Evolutionary conservation across 2,113 vertebrate genomes (phyloP).

Genomic region (Triplophysa dalaica): DNA sequence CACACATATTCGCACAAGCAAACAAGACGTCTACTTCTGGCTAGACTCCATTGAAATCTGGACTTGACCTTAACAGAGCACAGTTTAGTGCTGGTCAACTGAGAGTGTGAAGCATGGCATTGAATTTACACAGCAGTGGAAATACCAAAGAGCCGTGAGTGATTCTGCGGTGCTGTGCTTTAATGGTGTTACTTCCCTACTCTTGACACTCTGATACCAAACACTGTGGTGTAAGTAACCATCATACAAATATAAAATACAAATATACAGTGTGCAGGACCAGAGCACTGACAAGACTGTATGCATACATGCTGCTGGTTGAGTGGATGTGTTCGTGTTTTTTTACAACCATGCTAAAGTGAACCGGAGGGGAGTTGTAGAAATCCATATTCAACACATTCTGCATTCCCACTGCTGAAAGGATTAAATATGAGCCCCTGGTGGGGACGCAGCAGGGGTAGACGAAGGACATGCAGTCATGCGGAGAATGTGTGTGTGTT

Average conservation of each 20-base stretch:
- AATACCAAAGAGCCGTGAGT: neutral
- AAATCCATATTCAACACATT: slow-evolving; percentile 37
- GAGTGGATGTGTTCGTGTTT: slow-evolving; percentile 22
- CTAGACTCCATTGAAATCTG: slow-evolving; percentile 24
- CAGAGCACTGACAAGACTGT: neutral
- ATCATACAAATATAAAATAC: neutral
- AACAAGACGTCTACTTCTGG: neutral
- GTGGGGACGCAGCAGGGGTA: slow-evolving; percentile 26
- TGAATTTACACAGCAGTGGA: slow-evolving; percentile 3
- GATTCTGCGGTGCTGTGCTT: neutral
- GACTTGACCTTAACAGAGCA: slow-evolving; percentile 24
- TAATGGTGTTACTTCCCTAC: neutral
- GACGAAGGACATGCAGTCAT: slow-evolving; percentile 31
- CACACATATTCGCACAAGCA: neutral
- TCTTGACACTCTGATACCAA: neutral
- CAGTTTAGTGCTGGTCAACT: slow-evolving; percentile 6
- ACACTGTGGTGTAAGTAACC: slow-evolving; percentile 5
- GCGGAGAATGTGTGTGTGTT: slow-evolving; percentile 42
- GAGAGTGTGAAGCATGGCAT: slow-evolving; percentile 1
- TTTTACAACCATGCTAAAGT: neutral
- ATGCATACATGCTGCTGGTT: neutral
- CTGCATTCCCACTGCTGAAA: slow-evolving; percentile 22
- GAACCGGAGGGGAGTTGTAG: neutral
- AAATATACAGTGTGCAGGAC: too few relatives aligned
- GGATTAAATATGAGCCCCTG: slow-evolving; percentile 38